Base-by-base conservation (phyloP, 2,888 invertebrate genomes). In the Caenorhabditis macrosperma region DNA sequence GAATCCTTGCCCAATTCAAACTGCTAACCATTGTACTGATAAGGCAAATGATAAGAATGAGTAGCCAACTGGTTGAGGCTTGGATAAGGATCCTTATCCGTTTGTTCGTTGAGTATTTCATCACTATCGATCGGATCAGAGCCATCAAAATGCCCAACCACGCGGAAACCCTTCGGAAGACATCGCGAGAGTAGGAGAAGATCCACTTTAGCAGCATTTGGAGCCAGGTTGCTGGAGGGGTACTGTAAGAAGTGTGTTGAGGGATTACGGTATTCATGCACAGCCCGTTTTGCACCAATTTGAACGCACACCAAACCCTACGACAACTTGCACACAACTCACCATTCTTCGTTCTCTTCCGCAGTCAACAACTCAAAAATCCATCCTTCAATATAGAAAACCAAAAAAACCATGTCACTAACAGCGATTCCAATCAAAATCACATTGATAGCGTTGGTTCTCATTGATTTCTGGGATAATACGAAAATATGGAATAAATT, bases 381-480 rank as follows among this genome's bases (percentile, higher is more conserved):
- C 1, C 12, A 3, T 10, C 20, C 28, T 2, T 55, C 0, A 0
- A 55, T 22, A 55, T 55, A 55, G 17, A 38, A 57, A n/a, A 4
- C 24, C 38, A 57, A 38, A 24, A 24, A 57, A 15, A 57, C 0
- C 1, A 57, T n/a, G 30, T 71, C 71, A 24, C 54, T 52, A 22
- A 71, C 35, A 17, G 61, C 30, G 24, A 71, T 71, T 20, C 54
- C 71, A 12, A 55, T 46, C 54, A 71, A 17, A 1, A 71, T 6
- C 4, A 44, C 7, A 35, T 71, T 71, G 5, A 61, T 61, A 22
- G 61, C 61, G 30, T 54, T 71, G 3, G 20, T 24, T 33, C 61
- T 61, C 71, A 71, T 61, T 7, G 61, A 55, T 26, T 71, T 61
- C 44, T 44, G 22, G 5, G 54, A 54, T 22, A 71, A 44, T 35